Conservation (phyloP, 1,140 invertebrate species). For the Zophobas morio region DNA sequence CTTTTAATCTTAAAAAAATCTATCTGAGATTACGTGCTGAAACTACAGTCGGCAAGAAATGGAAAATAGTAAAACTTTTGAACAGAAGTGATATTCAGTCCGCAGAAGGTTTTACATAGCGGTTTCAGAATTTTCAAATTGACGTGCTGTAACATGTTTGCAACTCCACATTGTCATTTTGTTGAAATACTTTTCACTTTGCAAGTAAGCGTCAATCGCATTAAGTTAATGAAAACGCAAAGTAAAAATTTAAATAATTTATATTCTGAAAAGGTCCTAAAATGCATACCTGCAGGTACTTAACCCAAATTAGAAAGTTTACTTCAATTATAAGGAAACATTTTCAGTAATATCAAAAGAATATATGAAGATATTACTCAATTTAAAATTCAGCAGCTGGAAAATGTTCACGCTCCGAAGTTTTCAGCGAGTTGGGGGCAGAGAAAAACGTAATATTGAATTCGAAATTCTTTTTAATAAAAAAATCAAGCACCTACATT, state of each 20-base stretch:
- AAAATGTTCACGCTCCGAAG: slow-evolving; percentile 42
- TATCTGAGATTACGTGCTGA: background rate
- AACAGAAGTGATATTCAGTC: slow-evolving; percentile 29
- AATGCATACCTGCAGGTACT: background rate
- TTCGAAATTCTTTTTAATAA: slow-evolving; percentile 53
- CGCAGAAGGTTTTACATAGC: slow-evolving; percentile 24
- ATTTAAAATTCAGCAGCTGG: slow-evolving; percentile 45
- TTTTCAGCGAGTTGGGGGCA: slow-evolving; percentile 26
- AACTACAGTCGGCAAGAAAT: slow-evolving; percentile 17
- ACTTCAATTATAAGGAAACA: slow-evolving; percentile 36
- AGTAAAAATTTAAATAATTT: slow-evolving; percentile 19
- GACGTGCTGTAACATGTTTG: slow-evolving; percentile 16
- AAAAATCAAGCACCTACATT: slow-evolving; percentile 49
- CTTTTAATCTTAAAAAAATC: background rate
- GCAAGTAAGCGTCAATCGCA: background rate
- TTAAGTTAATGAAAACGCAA: background rate
- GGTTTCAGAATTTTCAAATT: slow-evolving; percentile 22
- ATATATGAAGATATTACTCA: slow-evolving; percentile 44
- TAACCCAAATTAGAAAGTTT: slow-evolving; percentile 39
- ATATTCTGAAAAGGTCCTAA: too few relatives aligned
- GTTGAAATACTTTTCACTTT: background rate
- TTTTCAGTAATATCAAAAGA: slow-evolving; percentile 41
- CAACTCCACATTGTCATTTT: slow-evolving; percentile 28
- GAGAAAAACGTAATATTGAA: slow-evolving; percentile 46
- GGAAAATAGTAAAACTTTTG: slow-evolving; percentile 45